phyloP scores from a whole-genome alignment of 2,797 vertebrate species.

The Psittacula echo region DNA sequence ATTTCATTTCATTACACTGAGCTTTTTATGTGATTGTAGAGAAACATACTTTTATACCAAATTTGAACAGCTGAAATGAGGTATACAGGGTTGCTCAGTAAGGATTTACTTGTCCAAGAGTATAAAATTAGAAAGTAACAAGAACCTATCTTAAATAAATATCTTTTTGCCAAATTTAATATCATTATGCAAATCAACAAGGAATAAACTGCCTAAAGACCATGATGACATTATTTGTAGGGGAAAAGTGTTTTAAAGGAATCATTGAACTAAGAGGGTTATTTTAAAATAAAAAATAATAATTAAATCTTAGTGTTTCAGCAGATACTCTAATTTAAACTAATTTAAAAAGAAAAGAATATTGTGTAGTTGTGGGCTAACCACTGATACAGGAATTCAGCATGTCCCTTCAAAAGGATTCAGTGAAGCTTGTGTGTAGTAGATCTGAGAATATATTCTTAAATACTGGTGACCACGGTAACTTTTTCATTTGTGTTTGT shows the following conservation, averaged over 20 bases:
- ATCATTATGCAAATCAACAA: background rate
- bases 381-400: background rate
- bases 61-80: background rate
- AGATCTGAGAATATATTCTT: slow-evolving; percentile 44
- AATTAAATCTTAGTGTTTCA: slow-evolving; percentile 39
- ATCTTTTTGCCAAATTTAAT: slow-evolving; percentile 11
- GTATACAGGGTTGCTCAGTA: background rate
- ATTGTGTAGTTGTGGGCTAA: slow-evolving; percentile 30
- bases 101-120: background rate
- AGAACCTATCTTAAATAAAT: slow-evolving; percentile 36
- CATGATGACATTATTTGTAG: slow-evolving; percentile 6
- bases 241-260: background rate
- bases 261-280: background rate
- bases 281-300: background rate
- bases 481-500: slow-evolving; percentile 8
- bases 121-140: slow-evolving; percentile 19
- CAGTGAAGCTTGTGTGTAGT: background rate
- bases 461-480: background rate
- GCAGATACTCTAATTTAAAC: slow-evolving; percentile 49
- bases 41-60: background rate
- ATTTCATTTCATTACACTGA: slow-evolving; percentile 18
- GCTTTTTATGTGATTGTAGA: background rate
- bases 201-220: slow-evolving; percentile 23
- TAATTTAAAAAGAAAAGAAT: background rate
- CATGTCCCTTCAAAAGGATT: slow-evolving; percentile 4